Conservation (phyloP, 2,888 invertebrate genomes). For the Coelinius sp. region DNA sequence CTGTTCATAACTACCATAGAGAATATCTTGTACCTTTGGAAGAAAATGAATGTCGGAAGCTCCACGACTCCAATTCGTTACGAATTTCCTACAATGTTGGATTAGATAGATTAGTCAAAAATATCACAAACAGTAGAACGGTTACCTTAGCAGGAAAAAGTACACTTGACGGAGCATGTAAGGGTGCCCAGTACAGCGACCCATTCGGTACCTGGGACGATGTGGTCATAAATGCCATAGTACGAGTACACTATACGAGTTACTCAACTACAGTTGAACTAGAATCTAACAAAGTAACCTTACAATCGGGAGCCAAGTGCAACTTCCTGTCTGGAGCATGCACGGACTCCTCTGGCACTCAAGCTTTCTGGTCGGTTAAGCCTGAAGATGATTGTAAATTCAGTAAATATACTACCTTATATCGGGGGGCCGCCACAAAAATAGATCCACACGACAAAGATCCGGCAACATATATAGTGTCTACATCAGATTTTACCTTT, state of each 20-base stretch:
- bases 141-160: conserved; percentile 13
- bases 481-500: neutral
- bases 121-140: neutral
- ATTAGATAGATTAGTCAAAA: neutral
- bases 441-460: neutral
- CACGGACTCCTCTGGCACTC: neutral
- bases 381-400: neutral
- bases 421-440: neutral
- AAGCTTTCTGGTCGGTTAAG: neutral
- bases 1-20: too few species aligned
- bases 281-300: neutral
- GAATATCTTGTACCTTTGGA: too few species aligned
- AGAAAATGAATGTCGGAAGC: too few species aligned
- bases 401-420: conserved; percentile 8
- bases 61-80: neutral
- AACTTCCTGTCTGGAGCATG: neutral
- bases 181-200: neutral
- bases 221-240: conserved; percentile 14
- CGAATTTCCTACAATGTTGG: neutral
- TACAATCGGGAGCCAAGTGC: conserved; percentile 12
- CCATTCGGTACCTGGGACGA: conserved; percentile 20
- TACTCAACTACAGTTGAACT: neutral
- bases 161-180: neutral
- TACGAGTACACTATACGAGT: neutral
- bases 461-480: neutral